phyloP scores from a whole-genome alignment of 2,797 vertebrate genomes.

The Choloepus didactylus region DNA sequence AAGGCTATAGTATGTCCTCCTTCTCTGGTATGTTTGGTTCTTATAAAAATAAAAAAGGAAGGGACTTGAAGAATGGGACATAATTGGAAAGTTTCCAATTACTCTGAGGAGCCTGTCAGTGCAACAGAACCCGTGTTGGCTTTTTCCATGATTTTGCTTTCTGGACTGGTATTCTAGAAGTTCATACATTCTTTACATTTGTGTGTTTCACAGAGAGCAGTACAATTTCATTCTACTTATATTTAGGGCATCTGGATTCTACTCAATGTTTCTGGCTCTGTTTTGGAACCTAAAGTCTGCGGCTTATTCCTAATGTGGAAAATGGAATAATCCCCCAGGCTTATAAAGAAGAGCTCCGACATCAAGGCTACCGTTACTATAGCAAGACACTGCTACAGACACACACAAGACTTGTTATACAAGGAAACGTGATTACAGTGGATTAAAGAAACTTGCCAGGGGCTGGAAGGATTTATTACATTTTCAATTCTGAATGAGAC shows the following conservation, averaged over 20 bases:
- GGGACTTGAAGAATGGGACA: not conserved
- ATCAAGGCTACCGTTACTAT: constrained; percentile 76
- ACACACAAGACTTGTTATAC: constrained; percentile 85
- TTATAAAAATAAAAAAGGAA: not conserved
- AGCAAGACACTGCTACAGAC: constrained; percentile 80
- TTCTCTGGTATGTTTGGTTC: not conserved
- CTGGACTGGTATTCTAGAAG: constrained; percentile 36
- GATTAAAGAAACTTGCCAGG: constrained; percentile 83
- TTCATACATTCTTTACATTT: constrained; percentile 56
- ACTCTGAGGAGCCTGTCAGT: not conserved
- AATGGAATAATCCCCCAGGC: constrained; percentile 84
- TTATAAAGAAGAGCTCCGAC: constrained; percentile 75
- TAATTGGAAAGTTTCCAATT: not conserved
- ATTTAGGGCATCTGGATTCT: constrained; percentile 73
- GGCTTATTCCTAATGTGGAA: constrained; percentile 82
- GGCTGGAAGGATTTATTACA: constrained; percentile 86
- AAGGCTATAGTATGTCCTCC: not conserved
- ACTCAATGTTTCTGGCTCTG: constrained; percentile 79
- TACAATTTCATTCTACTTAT: constrained; percentile 76
- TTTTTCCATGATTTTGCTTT: constrained; percentile 11
- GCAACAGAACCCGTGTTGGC: not conserved
- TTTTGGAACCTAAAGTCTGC: constrained; percentile 79
- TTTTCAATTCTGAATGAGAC: constrained; percentile 81
- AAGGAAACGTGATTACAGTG: constrained; percentile 81
- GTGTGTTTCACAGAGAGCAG: constrained; percentile 60